phyloP scores from a whole-genome alignment of 2,888 invertebrate genomes.

The Melanchra persicariae region DNA sequence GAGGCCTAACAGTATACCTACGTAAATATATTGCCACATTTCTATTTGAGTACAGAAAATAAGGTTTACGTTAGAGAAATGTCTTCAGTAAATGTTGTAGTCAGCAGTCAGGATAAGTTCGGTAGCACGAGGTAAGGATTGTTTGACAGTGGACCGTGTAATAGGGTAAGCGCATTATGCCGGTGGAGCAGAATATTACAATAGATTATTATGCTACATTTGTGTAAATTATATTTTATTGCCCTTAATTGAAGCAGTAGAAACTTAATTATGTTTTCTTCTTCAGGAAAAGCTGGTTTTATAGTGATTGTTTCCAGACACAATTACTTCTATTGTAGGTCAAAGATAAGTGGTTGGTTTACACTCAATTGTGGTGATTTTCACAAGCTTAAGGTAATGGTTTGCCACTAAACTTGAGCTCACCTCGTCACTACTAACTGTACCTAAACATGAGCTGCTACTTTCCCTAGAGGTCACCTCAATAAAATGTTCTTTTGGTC shows the following conservation, averaged over 20 bases:
- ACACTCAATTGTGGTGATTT: background rate
- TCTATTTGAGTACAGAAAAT: conserved; percentile 64
- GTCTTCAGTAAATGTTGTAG: conserved; percentile 48
- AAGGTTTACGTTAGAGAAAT: conserved; percentile 59
- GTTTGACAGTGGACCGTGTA: conserved; percentile 45
- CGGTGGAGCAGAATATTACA: conserved; percentile 29
- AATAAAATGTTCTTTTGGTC: background rate
- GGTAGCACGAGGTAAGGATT: conserved; percentile 28
- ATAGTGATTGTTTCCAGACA: background rate
- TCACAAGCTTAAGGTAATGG: background rate
- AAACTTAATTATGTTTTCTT: background rate
- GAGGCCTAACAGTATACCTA: conserved; percentile 67
- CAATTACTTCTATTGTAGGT: background rate
- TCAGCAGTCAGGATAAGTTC: conserved; percentile 37
- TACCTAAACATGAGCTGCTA: background rate
- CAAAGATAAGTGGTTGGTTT: background rate
- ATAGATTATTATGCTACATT: conserved; percentile 14
- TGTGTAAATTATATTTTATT: background rate
- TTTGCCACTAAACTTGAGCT: too few relatives aligned
- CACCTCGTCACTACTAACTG: background rate
- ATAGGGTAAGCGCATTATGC: conserved; percentile 38
- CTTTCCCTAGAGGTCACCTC: background rate
- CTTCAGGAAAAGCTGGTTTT: background rate
- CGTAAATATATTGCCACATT: conserved; percentile 69
- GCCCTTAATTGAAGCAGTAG: background rate